phyloP scores from a whole-genome alignment of 1,140 invertebrate species.

The Thaumatotibia leucotreta region DNA sequence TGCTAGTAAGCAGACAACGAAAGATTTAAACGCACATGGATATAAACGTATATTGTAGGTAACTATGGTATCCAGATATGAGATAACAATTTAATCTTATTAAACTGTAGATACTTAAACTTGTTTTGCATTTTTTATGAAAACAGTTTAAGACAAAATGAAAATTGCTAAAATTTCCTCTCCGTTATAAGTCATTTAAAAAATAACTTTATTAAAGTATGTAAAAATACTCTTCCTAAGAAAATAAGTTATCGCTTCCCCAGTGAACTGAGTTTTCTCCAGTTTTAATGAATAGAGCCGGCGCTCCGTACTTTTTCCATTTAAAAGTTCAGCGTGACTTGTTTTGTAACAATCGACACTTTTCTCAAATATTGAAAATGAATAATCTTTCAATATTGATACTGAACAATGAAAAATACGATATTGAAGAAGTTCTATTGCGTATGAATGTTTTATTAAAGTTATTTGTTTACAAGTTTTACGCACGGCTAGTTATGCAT shows the following conservation, averaged over 20 bases:
- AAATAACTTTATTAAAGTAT: constrained; percentile 11
- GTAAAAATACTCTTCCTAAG: constrained; percentile 41
- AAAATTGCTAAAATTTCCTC: background rate
- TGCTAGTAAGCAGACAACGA: background rate
- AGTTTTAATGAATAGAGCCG: constrained; percentile 60
- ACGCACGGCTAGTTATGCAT: too few species aligned
- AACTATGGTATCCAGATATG: too few species aligned
- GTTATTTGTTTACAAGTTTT: constrained; percentile 5
- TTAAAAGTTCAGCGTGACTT: constrained; percentile 54
- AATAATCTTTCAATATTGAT: constrained; percentile 13
- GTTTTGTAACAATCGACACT: constrained; percentile 37
- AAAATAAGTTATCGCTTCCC: constrained; percentile 41
- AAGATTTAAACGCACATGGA: background rate
- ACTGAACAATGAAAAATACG: background rate
- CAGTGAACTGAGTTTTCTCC: constrained; percentile 37
- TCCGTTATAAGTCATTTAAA: constrained; percentile 7
- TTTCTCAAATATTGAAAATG: constrained; percentile 19
- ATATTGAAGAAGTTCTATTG: constrained; percentile 16
- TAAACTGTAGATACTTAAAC: background rate
- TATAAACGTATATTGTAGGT: too few species aligned
- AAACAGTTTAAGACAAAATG: background rate
- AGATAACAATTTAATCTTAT: too few species aligned
- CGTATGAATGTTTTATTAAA: constrained; percentile 16
- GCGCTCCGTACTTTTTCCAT: constrained; percentile 49
- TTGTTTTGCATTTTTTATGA: background rate